Evolutionary conservation across 2,888 invertebrate genomes (phyloP).

Genomic region (Cotesia congregata): DNA sequence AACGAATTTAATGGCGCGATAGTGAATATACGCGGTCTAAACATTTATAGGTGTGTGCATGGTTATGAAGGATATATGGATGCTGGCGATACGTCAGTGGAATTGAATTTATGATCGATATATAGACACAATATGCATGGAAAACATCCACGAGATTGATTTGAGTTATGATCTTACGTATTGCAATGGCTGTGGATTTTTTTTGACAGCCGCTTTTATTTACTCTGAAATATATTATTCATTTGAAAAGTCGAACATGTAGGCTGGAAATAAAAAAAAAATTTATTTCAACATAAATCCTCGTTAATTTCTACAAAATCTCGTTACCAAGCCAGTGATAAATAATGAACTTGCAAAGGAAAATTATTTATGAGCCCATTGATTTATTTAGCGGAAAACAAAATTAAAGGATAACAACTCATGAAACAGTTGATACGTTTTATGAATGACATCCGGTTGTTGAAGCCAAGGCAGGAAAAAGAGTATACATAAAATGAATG

Average conservation of each 20-base stretch:
- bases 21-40: background rate
- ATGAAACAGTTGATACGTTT: background rate
- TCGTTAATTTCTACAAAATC: too few relatives aligned
- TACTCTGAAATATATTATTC: too few relatives aligned
- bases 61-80: background rate
- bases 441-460: constrained; percentile 21
- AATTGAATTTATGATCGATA: constrained; percentile 1
- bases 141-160: background rate
- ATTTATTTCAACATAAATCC: too few relatives aligned
- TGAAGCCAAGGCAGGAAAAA: background rate
- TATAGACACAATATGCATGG: background rate
- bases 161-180: background rate
- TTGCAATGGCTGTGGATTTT: background rate
- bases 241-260: too few relatives aligned
- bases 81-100: background rate
- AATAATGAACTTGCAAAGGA: background rate
- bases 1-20: background rate
- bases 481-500: constrained; percentile 14
- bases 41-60: background rate
- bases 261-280: too few relatives aligned
- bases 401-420: background rate
- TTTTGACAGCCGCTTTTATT: background rate
- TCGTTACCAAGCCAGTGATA: background rate
- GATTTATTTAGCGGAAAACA: background rate
- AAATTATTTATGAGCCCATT: background rate